Percentiles rank a stretch among this genome's conserved stretches.
phyloP scores from a whole-genome alignment of 2,113 vertebrate genomes.

The Chrysemys picta region DNA sequence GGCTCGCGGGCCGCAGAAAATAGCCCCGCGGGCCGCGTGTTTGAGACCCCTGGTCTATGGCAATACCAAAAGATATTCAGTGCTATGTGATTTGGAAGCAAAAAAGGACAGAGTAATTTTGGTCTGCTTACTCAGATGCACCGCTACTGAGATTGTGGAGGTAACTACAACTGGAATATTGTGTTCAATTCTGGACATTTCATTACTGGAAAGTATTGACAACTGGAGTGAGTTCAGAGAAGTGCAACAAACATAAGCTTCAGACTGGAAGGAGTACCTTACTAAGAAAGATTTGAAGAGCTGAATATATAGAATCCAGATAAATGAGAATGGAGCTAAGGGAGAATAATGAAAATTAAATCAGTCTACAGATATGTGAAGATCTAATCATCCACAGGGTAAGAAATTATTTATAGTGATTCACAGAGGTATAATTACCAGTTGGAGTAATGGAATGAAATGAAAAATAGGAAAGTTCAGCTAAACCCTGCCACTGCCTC shows the following conservation, averaged over 20 bases:
- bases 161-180: neutral
- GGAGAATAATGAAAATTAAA: neutral
- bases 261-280: accelerated
- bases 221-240: constrained; percentile 40
- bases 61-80: neutral
- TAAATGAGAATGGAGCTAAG: neutral
- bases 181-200: neutral
- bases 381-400: neutral
- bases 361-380: neutral
- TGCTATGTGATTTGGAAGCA: neutral
- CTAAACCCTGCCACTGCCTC: neutral
- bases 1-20: too few species aligned
- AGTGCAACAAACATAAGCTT: neutral
- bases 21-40: too few species aligned
- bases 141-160: constrained; percentile 13
- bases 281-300: neutral
- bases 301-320: neutral
- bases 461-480: neutral
- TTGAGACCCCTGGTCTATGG: neutral
- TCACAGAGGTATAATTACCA: neutral
- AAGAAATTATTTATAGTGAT: neutral
- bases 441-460: neutral
- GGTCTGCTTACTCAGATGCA: constrained; percentile 13
- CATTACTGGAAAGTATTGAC: neutral
- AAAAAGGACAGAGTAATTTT: constrained; percentile 27